Conservation (phyloP, 2,797 vertebrate genomes). For the Alcedo quadribrachys region DNA sequence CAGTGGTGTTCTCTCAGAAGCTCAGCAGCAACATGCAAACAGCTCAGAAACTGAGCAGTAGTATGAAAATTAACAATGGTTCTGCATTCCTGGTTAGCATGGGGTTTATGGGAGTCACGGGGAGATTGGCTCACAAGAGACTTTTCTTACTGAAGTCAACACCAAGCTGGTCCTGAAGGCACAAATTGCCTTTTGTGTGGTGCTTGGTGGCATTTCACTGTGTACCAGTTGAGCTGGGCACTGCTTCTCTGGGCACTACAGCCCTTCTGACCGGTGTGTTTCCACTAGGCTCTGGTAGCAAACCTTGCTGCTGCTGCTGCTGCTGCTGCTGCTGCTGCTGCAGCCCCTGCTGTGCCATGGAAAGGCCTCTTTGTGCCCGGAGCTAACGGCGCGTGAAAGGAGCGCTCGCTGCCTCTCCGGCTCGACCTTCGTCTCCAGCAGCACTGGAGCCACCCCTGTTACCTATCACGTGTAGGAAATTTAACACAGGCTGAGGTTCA, state of each 20-base stretch:
- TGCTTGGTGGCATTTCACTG: neutral
- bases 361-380: slow-evolving; percentile 65
- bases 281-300: neutral
- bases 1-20: neutral
- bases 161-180: neutral
- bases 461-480: slow-evolving; percentile 3
- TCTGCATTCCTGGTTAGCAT: neutral
- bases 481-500: neutral
- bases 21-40: neutral
- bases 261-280: neutral
- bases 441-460: slow-evolving; percentile 3
- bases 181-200: neutral
- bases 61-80: neutral
- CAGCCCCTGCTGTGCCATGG: slow-evolving; percentile 24
- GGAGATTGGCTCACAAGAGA: neutral
- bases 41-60: neutral
- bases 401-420: slow-evolving; percentile 24
- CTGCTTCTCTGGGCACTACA: neutral
- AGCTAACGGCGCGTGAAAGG: slow-evolving; percentile 63
- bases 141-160: neutral
- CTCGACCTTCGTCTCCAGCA: slow-evolving; percentile 55
- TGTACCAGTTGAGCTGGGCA: neutral
- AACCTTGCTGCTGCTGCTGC: slow-evolving; percentile 49
- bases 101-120: neutral
- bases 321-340: slow-evolving; percentile 47